Conservation (phyloP, 2,797 vertebrate genomes). For the Myotis myotis region DNA sequence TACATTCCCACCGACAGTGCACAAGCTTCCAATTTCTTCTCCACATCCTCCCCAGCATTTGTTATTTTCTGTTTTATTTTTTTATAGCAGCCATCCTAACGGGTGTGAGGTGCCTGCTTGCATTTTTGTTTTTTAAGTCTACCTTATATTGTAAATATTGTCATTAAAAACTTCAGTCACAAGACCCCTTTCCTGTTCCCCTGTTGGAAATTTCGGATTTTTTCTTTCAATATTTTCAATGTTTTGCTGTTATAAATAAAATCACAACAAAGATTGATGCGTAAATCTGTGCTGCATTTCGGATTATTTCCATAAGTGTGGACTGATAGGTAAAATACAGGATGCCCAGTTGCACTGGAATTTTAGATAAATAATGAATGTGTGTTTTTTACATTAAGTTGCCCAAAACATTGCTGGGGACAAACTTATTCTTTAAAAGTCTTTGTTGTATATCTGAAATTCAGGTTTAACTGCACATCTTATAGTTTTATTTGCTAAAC, state of each 20-base stretch:
- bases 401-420: neutral
- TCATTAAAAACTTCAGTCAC: neutral
- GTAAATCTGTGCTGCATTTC: conserved; percentile 22
- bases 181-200: neutral
- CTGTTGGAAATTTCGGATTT: neutral
- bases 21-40: neutral
- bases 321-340: conserved; percentile 20
- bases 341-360: neutral
- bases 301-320: conserved; percentile 31
- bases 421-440: neutral
- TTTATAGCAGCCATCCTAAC: neutral
- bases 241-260: conserved; percentile 35
- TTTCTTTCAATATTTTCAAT: conserved; percentile 41
- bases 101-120: neutral
- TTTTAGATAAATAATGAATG: conserved; percentile 42
- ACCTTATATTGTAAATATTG: neutral
- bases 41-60: neutral
- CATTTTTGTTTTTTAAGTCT: neutral
- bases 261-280: neutral
- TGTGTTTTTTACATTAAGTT: neutral
- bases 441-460: neutral
- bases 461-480: neutral
- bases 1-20: neutral
- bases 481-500: conserved; percentile 31
- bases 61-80: neutral